Evolutionary conservation across 1,140 invertebrate species (phyloP), one percentile per base, ranked within the genome.

Genomic region (Acromyrmex charruanus): DNA sequence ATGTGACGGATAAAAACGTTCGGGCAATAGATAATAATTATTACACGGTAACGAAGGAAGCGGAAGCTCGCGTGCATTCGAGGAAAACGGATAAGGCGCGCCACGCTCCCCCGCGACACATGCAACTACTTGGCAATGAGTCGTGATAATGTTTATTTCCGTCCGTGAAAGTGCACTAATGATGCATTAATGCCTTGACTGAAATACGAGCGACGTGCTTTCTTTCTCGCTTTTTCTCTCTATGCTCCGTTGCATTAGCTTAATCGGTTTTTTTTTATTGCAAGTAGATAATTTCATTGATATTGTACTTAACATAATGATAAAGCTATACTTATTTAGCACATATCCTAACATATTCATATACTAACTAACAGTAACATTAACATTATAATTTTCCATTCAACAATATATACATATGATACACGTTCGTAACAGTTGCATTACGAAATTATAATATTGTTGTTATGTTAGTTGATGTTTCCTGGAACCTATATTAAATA

Each of bases 1-100:
- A 90, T 63, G 69, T 16, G 74, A 71, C 49, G 81, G 84, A 58
- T 87, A 90, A 90, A 88, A 87, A 89, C 65, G 87, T 88, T 75
- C 89, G 31, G 63, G 87, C 89, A 91, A 91, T 91, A 91, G 90
- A 91, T 91, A 91, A 91, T 91, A 91, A 91, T 91, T 91, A 91
- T 91, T 91, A 86, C 77, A 88, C 84, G 84, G 87, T 90, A 82
- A 86, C 82, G 89, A 91, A 91, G 90, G 69, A 87, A 90, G 79
- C 90, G 90, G 89, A 90, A 90, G 90, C 90, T 91, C 84, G 90
- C 90, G 90, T 91, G 90, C 79, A 58, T 88, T 59, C 28, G 68
- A 53, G 59, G 44, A 85, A 66, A 79, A 25, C 65, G 90, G 90
- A 91, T 91, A 91, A 91, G 90, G 82, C 61, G 58, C 53, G 53